phyloP scores from a whole-genome alignment of 2,888 invertebrate species.

The Syritta pipiens region DNA sequence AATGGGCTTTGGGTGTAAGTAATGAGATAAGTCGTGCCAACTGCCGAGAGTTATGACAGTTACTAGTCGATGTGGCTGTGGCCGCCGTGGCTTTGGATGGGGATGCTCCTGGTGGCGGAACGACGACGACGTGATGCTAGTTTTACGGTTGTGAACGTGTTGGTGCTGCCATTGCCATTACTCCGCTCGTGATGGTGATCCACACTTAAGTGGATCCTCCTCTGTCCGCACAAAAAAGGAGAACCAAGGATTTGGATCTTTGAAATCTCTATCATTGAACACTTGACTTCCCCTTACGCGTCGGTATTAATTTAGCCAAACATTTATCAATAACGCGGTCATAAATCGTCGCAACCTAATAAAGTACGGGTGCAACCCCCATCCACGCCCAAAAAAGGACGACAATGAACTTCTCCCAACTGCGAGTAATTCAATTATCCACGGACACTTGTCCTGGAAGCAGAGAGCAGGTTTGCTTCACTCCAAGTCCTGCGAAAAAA shows the following conservation, averaged over 20 bases:
- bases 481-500: constrained; percentile 44
- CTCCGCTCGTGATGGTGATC: constrained; percentile 15
- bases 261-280: too few species aligned
- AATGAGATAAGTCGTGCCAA: constrained; percentile 75
- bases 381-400: background rate
- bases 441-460: constrained; percentile 76
- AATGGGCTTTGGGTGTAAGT: constrained; percentile 75
- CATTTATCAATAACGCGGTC: constrained; percentile 43
- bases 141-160: constrained; percentile 50
- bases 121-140: constrained; percentile 18
- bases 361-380: constrained; percentile 23
- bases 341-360: constrained; percentile 54
- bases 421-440: constrained; percentile 75
- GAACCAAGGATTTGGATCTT: background rate
- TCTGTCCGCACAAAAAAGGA: background rate
- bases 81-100: constrained; percentile 2
- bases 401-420: constrained; percentile 71
- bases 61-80: constrained; percentile 22
- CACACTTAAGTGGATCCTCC: constrained; percentile 13
- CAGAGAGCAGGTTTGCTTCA: constrained; percentile 39
- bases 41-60: constrained; percentile 67
- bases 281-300: too few species aligned
- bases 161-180: constrained; percentile 6
- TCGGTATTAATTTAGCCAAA: too few species aligned
- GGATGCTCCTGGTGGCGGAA: constrained; percentile 15